Percentiles rank a stretch among this genome's conserved stretches.
These are phyloP conservation scores for Malthinus flaveolus DNA, from an alignment of 2,888 invertebrate genomes.

Conservation along the genomic window DNA sequence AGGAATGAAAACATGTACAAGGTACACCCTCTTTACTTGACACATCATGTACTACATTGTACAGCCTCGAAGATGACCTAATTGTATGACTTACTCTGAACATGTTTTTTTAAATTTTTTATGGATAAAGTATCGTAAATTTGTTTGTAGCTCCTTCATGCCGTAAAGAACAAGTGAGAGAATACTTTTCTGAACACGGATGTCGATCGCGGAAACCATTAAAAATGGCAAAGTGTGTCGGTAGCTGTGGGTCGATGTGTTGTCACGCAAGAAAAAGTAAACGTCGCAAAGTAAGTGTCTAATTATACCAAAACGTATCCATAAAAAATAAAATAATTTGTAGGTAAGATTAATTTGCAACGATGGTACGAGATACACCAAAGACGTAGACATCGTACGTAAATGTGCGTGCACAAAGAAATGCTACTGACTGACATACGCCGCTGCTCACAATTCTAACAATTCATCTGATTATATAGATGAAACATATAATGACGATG, in stretches of 20 bases:
- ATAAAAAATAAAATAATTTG: constrained; percentile 26
- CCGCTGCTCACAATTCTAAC: constrained; percentile 60
- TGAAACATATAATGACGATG: constrained; percentile 16
- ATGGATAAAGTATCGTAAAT: constrained; percentile 2
- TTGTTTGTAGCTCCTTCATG: constrained; percentile 71
- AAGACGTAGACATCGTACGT: constrained; percentile 94
- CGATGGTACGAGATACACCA: constrained; percentile 91
- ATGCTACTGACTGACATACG: constrained; percentile 75
- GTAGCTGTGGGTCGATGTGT: constrained; percentile 82
- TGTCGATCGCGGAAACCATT: constrained; percentile 90
- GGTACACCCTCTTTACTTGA: no score
- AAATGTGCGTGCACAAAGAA: constrained; percentile 95
- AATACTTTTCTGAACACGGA: constrained; percentile 87
- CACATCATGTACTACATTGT: no score
- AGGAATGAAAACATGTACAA: no score
- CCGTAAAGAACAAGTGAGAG: constrained; percentile 86
- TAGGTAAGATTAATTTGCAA: constrained; percentile 89
- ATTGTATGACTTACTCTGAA: background rate
- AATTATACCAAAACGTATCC: constrained; percentile 2
- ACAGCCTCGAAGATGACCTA: background rate
- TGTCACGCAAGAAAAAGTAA: constrained; percentile 92
- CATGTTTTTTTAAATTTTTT: background rate
- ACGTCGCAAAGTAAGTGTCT: constrained; percentile 76
- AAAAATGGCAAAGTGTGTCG: constrained; percentile 84
- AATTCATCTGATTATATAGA: constrained; percentile 30